phyloP scores from a whole-genome alignment of 2,888 invertebrate species.

The Metalampra italica region DNA sequence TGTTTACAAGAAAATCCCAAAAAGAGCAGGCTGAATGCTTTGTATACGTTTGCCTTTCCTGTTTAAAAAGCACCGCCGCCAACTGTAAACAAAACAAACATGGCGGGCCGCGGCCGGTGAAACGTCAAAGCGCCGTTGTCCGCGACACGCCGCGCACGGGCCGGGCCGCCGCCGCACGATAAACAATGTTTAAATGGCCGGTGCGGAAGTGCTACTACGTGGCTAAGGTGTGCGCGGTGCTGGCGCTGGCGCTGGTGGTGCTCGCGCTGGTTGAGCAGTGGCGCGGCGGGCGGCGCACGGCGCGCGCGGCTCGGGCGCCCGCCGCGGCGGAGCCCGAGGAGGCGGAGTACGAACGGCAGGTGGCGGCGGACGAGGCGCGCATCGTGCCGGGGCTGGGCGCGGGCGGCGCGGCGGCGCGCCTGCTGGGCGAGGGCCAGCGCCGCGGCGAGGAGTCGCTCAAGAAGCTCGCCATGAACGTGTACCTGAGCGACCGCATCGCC shows the following conservation, averaged over 20 bases:
- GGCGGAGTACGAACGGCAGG: conserved; percentile 65
- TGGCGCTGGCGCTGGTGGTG: conserved; percentile 51
- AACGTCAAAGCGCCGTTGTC: conserved; percentile 18
- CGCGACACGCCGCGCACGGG: conserved; percentile 28
- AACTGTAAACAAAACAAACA: conserved; percentile 53
- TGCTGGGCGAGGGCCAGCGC: conserved; percentile 82
- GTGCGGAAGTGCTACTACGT: conserved; percentile 61
- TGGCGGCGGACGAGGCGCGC: conserved; percentile 80
- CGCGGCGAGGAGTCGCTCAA: conserved; percentile 85
- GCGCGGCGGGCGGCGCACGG: conserved; percentile 57
- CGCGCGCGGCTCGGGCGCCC: conserved; percentile 36
- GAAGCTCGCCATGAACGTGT: conserved; percentile 91
- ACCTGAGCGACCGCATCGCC: conserved; percentile 92
- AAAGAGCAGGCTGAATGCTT: conserved; percentile 48
- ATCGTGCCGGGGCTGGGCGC: conserved; percentile 86
- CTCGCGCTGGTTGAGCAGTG: conserved; percentile 60
- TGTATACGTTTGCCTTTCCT: conserved; percentile 79
- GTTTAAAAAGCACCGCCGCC: conserved; percentile 53
- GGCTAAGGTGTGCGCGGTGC: conserved; percentile 45
- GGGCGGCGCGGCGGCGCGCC: conserved; percentile 80
- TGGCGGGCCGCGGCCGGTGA: conserved; percentile 35
- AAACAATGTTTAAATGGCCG: conserved; percentile 54
- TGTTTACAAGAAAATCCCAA: conserved; percentile 16
- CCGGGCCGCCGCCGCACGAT: conserved; percentile 15
- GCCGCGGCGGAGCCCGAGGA: conserved; percentile 27